Base-by-base conservation (phyloP, 2,797 vertebrate genomes). In the Loris lydekkerianus region DNA sequence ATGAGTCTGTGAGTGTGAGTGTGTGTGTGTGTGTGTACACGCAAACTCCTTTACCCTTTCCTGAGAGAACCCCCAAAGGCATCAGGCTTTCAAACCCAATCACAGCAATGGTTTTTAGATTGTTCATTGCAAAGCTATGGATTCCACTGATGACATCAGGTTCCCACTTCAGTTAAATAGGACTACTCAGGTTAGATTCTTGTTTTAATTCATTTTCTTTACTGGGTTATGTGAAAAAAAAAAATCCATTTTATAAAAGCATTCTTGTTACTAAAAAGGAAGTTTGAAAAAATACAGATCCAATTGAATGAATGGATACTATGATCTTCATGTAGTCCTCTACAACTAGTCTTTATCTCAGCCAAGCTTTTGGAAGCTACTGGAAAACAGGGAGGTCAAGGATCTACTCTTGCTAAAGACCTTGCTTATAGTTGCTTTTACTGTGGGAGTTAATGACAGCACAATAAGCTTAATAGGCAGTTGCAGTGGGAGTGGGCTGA, bases 201-300 rank as follows among this genome's bases (percentile, higher is more conserved):
- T 69, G 82, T 92, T 80, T 87, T 4, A 73, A 83, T 85, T n/a
- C 40, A 81, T 69, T 72, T 88, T 60, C 73, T 69, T 82, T 88
- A 10, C 60, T 29, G 18, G 63, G 53, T 17, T 65, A 10, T 14
- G 17, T 31, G 18, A 7, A 56, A 63, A 78, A 89, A 78, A 89
- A 78, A 89, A 78, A 89, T 46, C 7, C 31, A 37, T 61, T 87
- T 49, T n/a, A 31, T 82, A 82, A 73, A 90, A 65, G 5, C 5
- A 10, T 78, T 40, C 29, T 83, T 83, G 58, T 37, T 76, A 56
- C 46, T 34, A 25, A 69, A 56, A 94, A 67, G n/a, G 20, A 18
- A 3, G 2, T 60, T 83, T 81, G 63, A 53, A 82, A 90, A 90
- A 95, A 67, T 77, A 73, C 11, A 67, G 27, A 67, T 56, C 20